Conservation (phyloP, 2,113 vertebrate species). For the Alces alces region DNA sequence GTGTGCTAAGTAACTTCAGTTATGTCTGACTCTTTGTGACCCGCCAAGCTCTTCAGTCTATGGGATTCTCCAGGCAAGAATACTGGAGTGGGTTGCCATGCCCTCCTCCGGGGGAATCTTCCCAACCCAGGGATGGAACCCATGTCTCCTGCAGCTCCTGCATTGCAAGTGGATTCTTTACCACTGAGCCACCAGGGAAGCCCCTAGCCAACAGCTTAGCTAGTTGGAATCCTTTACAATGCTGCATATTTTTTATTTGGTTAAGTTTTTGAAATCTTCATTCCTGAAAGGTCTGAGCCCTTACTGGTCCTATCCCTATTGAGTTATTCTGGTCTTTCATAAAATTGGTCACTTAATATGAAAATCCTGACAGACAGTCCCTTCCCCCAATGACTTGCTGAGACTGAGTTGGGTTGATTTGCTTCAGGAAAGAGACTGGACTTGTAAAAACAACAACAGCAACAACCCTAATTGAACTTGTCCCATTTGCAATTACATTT, state of each 20-base stretch:
- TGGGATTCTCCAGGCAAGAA: neutral
- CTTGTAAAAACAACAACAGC: neutral
- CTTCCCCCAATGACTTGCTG: neutral
- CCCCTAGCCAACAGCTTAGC: neutral
- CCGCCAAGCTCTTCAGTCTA: neutral
- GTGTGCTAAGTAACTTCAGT: neutral
- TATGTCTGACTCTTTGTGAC: neutral
- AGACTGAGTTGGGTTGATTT: neutral
- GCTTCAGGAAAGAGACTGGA: neutral
- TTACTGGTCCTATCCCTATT: neutral
- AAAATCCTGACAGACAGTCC: neutral
- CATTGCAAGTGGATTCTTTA: neutral
- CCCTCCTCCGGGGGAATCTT: neutral
- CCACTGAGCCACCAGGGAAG: neutral
- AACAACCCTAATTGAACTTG: neutral
- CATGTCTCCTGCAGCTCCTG: neutral
- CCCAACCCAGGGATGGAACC: neutral
- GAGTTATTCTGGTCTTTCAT: neutral
- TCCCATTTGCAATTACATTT: neutral
- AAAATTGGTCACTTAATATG: neutral
- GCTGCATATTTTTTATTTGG: neutral
- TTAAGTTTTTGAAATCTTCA: neutral
- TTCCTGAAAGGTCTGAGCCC: neutral
- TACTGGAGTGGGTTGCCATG: neutral
- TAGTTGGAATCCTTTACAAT: neutral